Evolutionary conservation across 1,140 invertebrate species (phyloP).

Genomic region (Drosophila lini): DNA sequence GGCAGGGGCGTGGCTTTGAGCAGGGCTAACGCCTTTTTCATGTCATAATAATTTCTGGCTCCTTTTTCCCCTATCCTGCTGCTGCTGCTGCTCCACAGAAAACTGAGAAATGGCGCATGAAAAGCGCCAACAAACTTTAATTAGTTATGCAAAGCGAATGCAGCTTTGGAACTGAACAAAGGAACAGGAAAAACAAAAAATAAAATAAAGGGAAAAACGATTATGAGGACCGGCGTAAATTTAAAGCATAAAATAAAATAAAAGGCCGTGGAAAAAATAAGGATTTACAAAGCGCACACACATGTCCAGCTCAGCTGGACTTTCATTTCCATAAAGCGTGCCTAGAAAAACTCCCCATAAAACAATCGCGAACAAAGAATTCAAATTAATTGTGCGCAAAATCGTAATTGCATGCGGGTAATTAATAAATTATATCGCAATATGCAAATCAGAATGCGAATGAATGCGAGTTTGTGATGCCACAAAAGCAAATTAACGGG

Average conservation of each 20-base stretch:
- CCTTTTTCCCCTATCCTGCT: conserved; percentile 7
- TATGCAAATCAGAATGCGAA: conserved; percentile 47
- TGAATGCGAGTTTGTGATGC: conserved; percentile 19
- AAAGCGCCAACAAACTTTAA: conserved; percentile 74
- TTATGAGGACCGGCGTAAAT: conserved; percentile 31
- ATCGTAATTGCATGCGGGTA: conserved; percentile 65
- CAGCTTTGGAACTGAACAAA: conserved; percentile 54
- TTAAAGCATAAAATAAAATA: conserved; percentile 50
- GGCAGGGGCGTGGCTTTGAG: conserved; percentile 14
- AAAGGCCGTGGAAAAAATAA: neutral
- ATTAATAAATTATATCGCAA: conserved; percentile 70
- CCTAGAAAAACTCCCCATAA: neutral
- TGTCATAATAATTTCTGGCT: conserved; percentile 73
- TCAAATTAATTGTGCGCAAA: conserved; percentile 54
- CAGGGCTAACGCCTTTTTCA: conserved; percentile 66
- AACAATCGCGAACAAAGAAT: conserved; percentile 32
- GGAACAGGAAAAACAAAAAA: conserved; percentile 32
- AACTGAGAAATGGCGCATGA: conserved; percentile 69
- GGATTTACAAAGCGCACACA: conserved; percentile 13
- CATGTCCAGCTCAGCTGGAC: conserved; percentile 6
- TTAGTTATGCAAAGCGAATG: conserved; percentile 77
- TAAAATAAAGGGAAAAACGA: conserved; percentile 38
- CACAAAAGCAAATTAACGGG: conserved; percentile 67
- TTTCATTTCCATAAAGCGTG: neutral
- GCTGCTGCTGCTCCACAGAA: conserved; percentile 27